Evolutionary conservation across 2,888 invertebrate genomes (phyloP).

Genomic region (Axea sp.): DNA sequence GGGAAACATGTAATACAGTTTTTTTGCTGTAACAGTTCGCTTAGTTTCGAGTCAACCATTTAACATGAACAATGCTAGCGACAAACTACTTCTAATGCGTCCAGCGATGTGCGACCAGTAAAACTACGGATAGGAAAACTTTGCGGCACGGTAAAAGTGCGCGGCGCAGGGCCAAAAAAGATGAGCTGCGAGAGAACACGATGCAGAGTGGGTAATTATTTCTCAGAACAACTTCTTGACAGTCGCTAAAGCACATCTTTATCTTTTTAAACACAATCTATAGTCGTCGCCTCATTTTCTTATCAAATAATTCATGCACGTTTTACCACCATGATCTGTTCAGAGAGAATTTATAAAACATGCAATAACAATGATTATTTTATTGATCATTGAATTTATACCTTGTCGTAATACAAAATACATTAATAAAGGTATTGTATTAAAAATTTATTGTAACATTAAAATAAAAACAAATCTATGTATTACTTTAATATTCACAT

Average conservation of each 20-base stretch:
- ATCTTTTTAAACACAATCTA: constrained; percentile 53
- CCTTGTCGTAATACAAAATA: no score
- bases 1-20: constrained; percentile 25
- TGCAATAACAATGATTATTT: no score
- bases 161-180: constrained; percentile 58
- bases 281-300: constrained; percentile 30
- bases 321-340: constrained; percentile 2
- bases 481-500: no score
- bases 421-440: no score
- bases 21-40: constrained; percentile 45
- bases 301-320: constrained; percentile 29
- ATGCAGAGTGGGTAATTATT: constrained; percentile 62
- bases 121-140: constrained; percentile 61
- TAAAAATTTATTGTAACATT: no score
- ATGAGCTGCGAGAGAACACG: constrained; percentile 57
- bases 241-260: constrained; percentile 57
- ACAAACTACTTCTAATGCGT: constrained; percentile 63
- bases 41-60: constrained; percentile 52
- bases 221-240: constrained; percentile 59
- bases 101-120: constrained; percentile 60
- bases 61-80: constrained; percentile 56
- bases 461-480: no score
- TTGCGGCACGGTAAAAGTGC: constrained; percentile 54
- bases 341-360: neutral
- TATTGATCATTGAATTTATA: no score